Percentiles rank a stretch among this genome's conserved stretches.
phyloP scores from a whole-genome alignment of 30 jellyfish, hydroid and myxozoan species.

The Phacellophora camtschatica region DNA sequence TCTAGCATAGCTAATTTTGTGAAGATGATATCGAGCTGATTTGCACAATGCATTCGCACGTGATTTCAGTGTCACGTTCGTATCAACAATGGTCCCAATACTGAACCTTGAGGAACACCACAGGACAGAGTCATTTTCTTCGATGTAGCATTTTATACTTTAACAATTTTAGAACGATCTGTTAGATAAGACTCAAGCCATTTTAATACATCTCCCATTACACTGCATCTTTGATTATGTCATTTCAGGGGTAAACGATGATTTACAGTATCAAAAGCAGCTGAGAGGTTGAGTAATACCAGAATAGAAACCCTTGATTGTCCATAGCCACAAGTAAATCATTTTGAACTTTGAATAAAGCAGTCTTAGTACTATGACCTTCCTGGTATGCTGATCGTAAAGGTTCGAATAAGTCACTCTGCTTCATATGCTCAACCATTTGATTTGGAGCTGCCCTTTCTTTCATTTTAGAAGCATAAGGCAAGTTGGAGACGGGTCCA shows the following conservation, averaged over 20 bases:
- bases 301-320: conserved; percentile 10
- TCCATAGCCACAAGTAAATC: no score
- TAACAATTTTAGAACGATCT: conserved; percentile 15
- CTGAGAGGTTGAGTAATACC: conserved; percentile 34
- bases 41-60: conserved; percentile 39
- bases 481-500: conserved; percentile 45
- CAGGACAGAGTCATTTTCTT: no score
- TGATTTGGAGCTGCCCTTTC: conserved; percentile 37
- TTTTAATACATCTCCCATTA: conserved; percentile 13
- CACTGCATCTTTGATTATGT: conserved; percentile 24
- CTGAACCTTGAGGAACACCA: no score
- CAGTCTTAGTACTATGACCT: no score
- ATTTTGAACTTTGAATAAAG: no score
- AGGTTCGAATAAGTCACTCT: no score
- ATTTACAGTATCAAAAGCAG: no score
- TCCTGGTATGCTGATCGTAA: no score
- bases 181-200: conserved; percentile 57
- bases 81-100: conserved; percentile 21
- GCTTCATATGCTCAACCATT: conserved; percentile 23
- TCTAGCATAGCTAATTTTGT: conserved; percentile 31
- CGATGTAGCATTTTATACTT: background rate
- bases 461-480: conserved; percentile 34
- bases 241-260: conserved; percentile 26
- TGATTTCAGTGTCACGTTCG: conserved; percentile 7
- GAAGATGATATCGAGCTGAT: conserved; percentile 56